These are phyloP conservation scores for Tragelaphus strepsiceros DNA, from an alignment of 2,113 vertebrate genomes.

Conservation along the genomic window DNA sequence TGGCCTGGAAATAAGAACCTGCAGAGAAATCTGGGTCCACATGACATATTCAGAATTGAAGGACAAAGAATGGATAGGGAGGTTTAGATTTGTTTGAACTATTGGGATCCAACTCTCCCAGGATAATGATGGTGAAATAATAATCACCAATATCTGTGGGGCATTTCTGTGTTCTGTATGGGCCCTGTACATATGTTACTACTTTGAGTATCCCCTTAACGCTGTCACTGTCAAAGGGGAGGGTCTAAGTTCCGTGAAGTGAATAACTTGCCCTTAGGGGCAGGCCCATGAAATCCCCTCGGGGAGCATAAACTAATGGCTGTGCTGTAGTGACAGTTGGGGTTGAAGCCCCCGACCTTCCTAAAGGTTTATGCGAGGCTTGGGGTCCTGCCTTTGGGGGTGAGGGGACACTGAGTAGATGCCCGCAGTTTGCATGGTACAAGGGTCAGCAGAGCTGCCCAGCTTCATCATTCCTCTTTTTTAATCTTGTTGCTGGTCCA, in stretches of 20 bases:
- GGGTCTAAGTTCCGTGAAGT: not conserved
- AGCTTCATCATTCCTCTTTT: not conserved
- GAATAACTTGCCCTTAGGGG: not conserved
- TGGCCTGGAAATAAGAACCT: not conserved
- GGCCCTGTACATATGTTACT: not conserved
- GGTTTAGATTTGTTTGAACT: not conserved
- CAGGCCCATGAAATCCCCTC: not conserved
- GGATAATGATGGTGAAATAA: not conserved
- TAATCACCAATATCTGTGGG: not conserved
- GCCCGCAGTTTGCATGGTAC: accelerated
- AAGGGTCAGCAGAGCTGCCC: not conserved
- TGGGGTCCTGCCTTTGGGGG: not conserved
- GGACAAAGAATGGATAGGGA: not conserved
- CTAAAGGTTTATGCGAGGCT: not conserved
- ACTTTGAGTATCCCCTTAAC: not conserved
- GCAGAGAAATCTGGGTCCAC: not conserved
- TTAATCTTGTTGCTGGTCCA: not conserved
- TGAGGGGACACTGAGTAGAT: not conserved
- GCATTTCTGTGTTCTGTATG: accelerated
- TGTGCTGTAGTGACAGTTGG: not conserved
- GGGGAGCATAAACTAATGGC: not conserved
- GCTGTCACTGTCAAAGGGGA: not conserved
- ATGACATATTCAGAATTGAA: not conserved
- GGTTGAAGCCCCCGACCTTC: not conserved
- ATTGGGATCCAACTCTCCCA: not conserved